A percentile compares a stretch with the other conserved stretches of the same genome.
Evolutionary conservation across 2,888 invertebrate species (phyloP).

Genomic region (Acleris literana): DNA sequence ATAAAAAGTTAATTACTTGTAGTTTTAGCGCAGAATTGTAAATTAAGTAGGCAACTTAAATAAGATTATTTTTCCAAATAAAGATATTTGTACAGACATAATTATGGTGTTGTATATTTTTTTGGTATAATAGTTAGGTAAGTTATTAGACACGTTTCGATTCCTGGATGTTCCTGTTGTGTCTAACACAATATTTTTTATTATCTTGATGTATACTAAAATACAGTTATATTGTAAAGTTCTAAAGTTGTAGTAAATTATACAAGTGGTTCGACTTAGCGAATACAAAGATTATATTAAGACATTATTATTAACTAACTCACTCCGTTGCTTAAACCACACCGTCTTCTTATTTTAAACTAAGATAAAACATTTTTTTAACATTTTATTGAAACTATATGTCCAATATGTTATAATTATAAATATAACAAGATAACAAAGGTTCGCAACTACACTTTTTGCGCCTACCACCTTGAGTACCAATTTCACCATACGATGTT

Average conservation of each 20-base stretch:
- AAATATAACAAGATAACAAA: too few species aligned
- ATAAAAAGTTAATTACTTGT: constrained; percentile 14
- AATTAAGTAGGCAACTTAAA: constrained; percentile 10
- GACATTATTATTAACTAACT: too few species aligned
- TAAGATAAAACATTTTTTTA: too few species aligned
- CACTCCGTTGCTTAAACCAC: too few species aligned
- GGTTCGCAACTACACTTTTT: too few species aligned
- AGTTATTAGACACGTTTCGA: constrained; percentile 20
- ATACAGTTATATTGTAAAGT: background rate
- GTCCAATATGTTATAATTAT: too few species aligned
- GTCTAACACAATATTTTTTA: constrained; percentile 19
- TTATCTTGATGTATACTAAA: background rate
- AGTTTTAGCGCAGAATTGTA: constrained; percentile 17
- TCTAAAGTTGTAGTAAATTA: background rate
- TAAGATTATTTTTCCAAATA: constrained; percentile 33
- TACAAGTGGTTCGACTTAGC: too few species aligned
- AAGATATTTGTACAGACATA: constrained; percentile 14
- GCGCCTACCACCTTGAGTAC: too few species aligned
- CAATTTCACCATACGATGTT: too few species aligned
- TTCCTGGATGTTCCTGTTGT: constrained; percentile 20
- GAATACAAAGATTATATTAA: too few species aligned
- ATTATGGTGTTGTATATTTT: constrained; percentile 22
- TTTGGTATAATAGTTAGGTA: constrained; percentile 25
- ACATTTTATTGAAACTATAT: too few species aligned
- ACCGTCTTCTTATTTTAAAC: too few species aligned